Conservation (phyloP, 2,888 invertebrate species). For the Melieria picta region DNA sequence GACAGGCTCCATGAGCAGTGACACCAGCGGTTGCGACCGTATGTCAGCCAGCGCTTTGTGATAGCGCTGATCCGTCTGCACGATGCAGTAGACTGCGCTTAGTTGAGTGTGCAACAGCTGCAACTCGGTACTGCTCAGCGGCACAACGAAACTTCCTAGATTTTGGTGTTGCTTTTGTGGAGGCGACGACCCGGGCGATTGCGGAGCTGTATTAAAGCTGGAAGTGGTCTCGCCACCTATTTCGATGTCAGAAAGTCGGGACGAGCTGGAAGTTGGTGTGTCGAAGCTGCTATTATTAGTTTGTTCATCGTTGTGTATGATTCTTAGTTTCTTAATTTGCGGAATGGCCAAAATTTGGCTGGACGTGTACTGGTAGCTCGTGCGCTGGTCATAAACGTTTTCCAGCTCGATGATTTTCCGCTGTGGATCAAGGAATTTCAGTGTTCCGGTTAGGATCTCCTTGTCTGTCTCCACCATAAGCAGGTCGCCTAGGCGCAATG, state of each 20-base stretch:
- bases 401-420: conserved; percentile 46
- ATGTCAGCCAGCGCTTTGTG: conserved; percentile 54
- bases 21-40: conserved; percentile 45
- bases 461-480: conserved; percentile 46
- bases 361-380: conserved; percentile 45
- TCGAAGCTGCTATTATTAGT: conserved; percentile 1
- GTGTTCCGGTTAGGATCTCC: conserved; percentile 46
- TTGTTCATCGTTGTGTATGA: conserved; percentile 31
- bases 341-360: conserved; percentile 46
- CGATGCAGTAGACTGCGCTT: conserved; percentile 43
- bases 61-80: conserved; percentile 52
- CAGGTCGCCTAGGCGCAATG: conserved; percentile 42
- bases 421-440: conserved; percentile 43
- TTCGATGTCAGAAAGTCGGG: conserved; percentile 17
- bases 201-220: neutral
- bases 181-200: neutral
- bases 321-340: conserved; percentile 47
- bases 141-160: conserved; percentile 1
- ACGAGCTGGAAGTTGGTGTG: conserved; percentile 12
- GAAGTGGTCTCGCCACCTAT: neutral
- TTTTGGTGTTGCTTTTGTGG: neutral
- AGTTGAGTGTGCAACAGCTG: conserved; percentile 43
- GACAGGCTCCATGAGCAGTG: conserved; percentile 48
- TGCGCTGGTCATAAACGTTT: conserved; percentile 48
- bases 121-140: conserved; percentile 38